phyloP scores from a whole-genome alignment of 2,888 invertebrate genomes.

The Drosophila nr. perissopoda region DNA sequence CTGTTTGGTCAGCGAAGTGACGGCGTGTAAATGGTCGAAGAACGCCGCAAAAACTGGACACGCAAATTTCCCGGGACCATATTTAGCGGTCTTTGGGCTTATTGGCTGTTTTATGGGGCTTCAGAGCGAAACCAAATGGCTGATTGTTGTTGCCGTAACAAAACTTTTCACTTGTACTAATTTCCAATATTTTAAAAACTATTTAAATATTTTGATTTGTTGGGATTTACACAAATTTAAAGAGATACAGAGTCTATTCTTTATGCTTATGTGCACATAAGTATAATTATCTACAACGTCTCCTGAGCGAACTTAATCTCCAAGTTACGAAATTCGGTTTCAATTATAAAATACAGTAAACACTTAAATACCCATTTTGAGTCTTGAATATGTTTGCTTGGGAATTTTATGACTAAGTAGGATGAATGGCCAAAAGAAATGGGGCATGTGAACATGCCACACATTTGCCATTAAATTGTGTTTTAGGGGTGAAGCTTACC shows the following conservation, averaged over 20 bases:
- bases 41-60: slow-evolving; percentile 53
- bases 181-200: neutral
- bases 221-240: neutral
- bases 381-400: slow-evolving; percentile 20
- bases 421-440: neutral
- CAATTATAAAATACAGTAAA: neutral
- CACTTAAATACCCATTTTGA: neutral
- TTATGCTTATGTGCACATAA: neutral
- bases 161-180: neutral
- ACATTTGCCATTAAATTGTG: slow-evolving; percentile 19
- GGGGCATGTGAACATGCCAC: slow-evolving; percentile 7
- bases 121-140: slow-evolving; percentile 25
- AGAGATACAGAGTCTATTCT: neutral
- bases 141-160: slow-evolving; percentile 20
- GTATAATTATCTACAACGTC: neutral
- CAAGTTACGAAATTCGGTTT: slow-evolving; percentile 12
- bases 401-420: slow-evolving; percentile 20
- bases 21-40: slow-evolving; percentile 70
- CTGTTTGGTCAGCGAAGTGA: slow-evolving; percentile 50
- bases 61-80: slow-evolving; percentile 26
- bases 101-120: slow-evolving; percentile 43
- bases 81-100: slow-evolving; percentile 55
- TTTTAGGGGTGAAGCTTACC: slow-evolving; percentile 72
- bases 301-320: slow-evolving; percentile 10
- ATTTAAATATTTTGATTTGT: neutral